phyloP scores from a whole-genome alignment of 2,113 vertebrate genomes.

The Phalacrocorax aristotelis region DNA sequence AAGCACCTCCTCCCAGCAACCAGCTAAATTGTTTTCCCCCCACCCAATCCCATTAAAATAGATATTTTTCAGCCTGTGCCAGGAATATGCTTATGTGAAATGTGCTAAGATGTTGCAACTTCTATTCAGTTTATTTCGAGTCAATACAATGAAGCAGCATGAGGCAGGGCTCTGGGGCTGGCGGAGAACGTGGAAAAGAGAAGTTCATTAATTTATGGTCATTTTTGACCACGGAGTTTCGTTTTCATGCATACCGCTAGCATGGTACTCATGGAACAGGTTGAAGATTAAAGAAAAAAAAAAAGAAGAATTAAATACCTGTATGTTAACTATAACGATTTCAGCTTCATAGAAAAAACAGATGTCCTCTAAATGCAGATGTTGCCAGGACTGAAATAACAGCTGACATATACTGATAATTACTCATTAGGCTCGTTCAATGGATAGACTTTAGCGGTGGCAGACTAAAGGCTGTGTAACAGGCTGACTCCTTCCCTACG shows the following conservation, averaged over 20 bases:
- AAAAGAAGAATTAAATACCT: not conserved
- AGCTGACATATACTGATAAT: slow-evolving; percentile 10
- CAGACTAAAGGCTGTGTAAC: not conserved
- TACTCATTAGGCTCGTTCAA: not conserved
- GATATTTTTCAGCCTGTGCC: not conserved
- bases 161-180: not conserved
- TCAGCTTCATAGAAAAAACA: not conserved
- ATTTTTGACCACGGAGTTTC: not conserved
- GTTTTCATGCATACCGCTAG: not conserved
- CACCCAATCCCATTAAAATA: not conserved
- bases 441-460: not conserved
- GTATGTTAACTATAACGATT: not conserved
- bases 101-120: not conserved
- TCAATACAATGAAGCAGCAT: not conserved
- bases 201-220: not conserved
- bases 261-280: not conserved
- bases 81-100: not conserved
- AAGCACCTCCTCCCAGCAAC: not conserved
- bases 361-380: slow-evolving; percentile 34
- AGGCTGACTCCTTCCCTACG: not conserved
- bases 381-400: not conserved
- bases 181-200: not conserved
- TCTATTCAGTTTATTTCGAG: not conserved
- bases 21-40: not conserved
- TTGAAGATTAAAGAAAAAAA: not conserved